Conservation (phyloP, 2,113 vertebrate genomes). For the Jacana jacana region DNA sequence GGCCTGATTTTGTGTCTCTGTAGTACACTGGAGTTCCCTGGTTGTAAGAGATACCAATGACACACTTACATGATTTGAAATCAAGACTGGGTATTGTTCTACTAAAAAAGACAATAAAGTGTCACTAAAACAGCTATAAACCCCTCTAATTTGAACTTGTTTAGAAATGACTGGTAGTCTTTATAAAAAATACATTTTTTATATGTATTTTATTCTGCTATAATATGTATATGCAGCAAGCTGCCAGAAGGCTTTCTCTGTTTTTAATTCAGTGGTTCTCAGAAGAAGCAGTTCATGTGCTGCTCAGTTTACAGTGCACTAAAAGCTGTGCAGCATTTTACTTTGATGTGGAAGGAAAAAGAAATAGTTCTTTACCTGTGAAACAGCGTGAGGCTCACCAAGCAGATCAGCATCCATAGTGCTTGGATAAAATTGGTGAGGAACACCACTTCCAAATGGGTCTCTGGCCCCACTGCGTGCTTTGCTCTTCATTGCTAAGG, state of each 20-base stretch:
- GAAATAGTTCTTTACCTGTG: neutral
- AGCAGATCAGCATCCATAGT: neutral
- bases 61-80: neutral
- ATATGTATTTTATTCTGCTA: neutral
- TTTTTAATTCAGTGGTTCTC: neutral
- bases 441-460: neutral
- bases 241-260: neutral
- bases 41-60: neutral
- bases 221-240: neutral
- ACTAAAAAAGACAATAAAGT: neutral
- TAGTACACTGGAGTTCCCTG: neutral
- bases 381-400: fast-evolving
- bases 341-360: neutral
- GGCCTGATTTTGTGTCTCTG: neutral
- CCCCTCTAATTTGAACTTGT: neutral
- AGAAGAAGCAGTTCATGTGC: neutral
- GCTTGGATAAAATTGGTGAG: neutral
- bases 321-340: neutral
- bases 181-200: neutral
- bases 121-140: neutral
- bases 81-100: neutral
- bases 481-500: neutral
- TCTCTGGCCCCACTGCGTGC: neutral
- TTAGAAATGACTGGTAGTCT: neutral
- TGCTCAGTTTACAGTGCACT: neutral